A percentile compares a stretch with the other conserved stretches of the same genome.
phyloP scores from a whole-genome alignment of 2,888 invertebrate genomes.

The Sepioteuthis lessoniana region DNA sequence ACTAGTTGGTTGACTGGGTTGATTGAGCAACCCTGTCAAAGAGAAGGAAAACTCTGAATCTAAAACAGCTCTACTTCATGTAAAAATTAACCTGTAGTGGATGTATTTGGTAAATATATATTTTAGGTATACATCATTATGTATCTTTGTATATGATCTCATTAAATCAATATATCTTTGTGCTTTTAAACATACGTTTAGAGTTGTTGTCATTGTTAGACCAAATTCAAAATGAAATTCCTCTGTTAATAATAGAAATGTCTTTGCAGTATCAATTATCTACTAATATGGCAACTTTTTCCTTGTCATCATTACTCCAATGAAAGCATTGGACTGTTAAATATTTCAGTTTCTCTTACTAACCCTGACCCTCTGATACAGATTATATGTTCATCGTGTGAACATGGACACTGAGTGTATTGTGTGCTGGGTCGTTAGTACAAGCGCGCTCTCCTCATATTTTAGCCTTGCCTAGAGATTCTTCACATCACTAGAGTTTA shows the following conservation, averaged over 20 bases:
- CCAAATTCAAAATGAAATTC: not conserved
- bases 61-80: too few species aligned
- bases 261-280: not conserved
- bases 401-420: conserved; percentile 16
- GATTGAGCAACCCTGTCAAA: too few species aligned
- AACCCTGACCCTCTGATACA: not conserved
- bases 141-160: too few species aligned
- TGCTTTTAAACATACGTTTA: not conserved
- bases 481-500: not conserved
- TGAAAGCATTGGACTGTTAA: conserved; percentile 17
- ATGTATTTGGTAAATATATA: too few species aligned
- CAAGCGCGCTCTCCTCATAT: not conserved
- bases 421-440: not conserved
- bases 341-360: not conserved
- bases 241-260: not conserved
- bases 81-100: too few species aligned
- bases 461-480: not conserved
- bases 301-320: conserved; percentile 4
- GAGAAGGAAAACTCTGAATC: too few species aligned
- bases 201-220: not conserved
- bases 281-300: not conserved
- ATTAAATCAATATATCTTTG: not conserved
- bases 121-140: too few species aligned
- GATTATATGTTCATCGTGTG: not conserved
- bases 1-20: too few species aligned